A percentile compares a stretch with the other conserved stretches of the same genome.
Conservation (phyloP, 2,888 invertebrate species). For the Lutraria lutraria region DNA sequence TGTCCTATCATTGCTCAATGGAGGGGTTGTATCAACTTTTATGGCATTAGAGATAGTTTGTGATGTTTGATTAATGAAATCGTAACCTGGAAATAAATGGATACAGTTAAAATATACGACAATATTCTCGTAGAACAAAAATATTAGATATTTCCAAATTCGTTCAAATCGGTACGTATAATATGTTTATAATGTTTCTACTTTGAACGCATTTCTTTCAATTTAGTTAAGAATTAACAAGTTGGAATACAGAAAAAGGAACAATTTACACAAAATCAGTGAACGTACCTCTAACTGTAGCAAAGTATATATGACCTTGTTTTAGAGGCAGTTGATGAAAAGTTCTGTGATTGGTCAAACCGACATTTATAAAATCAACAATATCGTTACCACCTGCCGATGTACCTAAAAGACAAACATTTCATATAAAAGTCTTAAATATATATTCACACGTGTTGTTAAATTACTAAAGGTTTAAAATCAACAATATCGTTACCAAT, state of each 20-base stretch:
- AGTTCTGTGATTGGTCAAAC: constrained; percentile 70
- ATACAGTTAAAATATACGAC: neutral
- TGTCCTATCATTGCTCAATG: constrained; percentile 47
- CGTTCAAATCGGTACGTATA: neutral
- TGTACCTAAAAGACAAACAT: constrained; percentile 69
- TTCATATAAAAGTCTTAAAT: too few species aligned
- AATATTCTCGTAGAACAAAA: neutral
- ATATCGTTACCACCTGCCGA: constrained; percentile 70
- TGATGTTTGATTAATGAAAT: constrained; percentile 64
- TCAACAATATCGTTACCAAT: constrained; percentile 72
- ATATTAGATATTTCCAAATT: neutral
- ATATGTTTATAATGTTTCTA: too few species aligned
- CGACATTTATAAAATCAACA: constrained; percentile 70
- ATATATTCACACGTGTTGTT: too few species aligned
- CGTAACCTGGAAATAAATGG: constrained; percentile 58
- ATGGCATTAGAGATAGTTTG: constrained; percentile 56
- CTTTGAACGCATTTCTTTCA: too few species aligned
- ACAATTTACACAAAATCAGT: neutral
- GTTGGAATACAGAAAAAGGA: neutral
- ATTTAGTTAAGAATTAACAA: too few species aligned
- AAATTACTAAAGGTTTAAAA: too few species aligned
- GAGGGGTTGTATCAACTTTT: constrained; percentile 70
- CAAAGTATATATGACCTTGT: constrained; percentile 73
- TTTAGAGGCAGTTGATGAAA: constrained; percentile 69
- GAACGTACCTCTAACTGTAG: constrained; percentile 70